These are phyloP conservation scores for Calliphora vicina DNA, from an alignment of 1,140 invertebrate species.

Conservation along the genomic window DNA sequence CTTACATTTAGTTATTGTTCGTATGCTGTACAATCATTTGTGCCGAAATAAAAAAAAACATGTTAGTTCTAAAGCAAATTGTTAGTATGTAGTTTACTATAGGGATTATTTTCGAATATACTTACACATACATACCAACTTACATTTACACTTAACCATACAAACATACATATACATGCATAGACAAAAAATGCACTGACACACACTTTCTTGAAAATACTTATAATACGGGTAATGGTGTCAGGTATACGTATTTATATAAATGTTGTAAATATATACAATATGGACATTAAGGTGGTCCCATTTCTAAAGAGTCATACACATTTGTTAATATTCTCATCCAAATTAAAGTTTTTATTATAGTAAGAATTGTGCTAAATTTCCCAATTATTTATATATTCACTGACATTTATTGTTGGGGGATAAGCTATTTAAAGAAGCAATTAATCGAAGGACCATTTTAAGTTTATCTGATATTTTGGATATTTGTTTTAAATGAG, in stretches of 20 bases:
- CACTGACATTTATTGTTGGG: too few relatives aligned
- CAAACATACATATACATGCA: not conserved
- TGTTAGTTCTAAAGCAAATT: not conserved
- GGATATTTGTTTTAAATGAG: too few relatives aligned
- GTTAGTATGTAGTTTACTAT: conserved; percentile 12
- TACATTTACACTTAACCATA: not conserved
- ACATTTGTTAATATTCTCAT: too few relatives aligned
- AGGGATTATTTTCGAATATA: not conserved
- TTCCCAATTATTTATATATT: too few relatives aligned
- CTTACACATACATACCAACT: not conserved
- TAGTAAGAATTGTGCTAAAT: too few relatives aligned
- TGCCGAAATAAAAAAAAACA: not conserved
- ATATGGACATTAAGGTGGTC: too few relatives aligned
- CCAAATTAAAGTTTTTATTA: too few relatives aligned
- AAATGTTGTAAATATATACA: not conserved
- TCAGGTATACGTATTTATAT: conserved; percentile 4
- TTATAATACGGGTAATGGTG: not conserved
- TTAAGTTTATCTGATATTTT: too few relatives aligned
- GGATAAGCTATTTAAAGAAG: too few relatives aligned
- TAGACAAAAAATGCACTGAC: not conserved
- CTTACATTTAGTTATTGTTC: not conserved
- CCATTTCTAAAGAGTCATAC: too few relatives aligned
- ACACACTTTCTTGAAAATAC: not conserved
- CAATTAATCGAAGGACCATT: too few relatives aligned
- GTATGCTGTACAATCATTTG: conserved; percentile 7